These are phyloP conservation scores for Bujurquina vittata DNA, from an alignment of 2,113 vertebrate genomes.

Conservation along the genomic window DNA sequence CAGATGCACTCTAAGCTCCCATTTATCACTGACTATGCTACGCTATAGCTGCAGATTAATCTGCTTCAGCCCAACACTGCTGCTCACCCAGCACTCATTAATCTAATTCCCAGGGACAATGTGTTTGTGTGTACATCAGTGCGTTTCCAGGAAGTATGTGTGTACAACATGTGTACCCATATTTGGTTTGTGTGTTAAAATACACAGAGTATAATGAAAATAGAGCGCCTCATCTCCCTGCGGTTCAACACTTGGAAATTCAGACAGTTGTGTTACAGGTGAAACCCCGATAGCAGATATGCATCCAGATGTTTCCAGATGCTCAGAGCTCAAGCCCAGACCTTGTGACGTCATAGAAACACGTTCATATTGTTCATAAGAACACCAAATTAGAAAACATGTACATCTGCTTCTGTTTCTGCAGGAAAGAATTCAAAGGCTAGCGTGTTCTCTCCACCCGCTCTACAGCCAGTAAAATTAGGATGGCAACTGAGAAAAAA, in stretches of 20 bases:
- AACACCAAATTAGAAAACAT: neutral
- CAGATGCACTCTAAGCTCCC: conserved; percentile 54
- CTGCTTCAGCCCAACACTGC: conserved; percentile 60
- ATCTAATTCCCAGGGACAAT: conserved; percentile 61
- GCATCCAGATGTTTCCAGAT: neutral
- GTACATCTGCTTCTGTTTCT: neutral
- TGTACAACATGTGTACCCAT: conserved; percentile 3
- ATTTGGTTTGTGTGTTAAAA: conserved; percentile 11
- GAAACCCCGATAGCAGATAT: neutral
- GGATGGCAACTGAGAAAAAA: too few relatives aligned
- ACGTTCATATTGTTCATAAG: neutral
- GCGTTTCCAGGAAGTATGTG: neutral
- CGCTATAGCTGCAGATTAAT: conserved; percentile 71
- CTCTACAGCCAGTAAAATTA: neutral
- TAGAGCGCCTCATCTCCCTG: neutral
- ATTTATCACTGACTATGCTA: conserved; percentile 74
- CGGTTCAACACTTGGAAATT: neutral
- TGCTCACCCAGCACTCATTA: conserved; percentile 65
- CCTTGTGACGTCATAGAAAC: neutral
- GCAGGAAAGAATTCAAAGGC: neutral
- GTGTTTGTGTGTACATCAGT: conserved; percentile 21
- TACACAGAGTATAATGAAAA: neutral
- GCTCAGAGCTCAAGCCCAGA: too few relatives aligned
- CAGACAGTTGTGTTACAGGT: neutral
- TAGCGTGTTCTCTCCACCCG: neutral